These are phyloP conservation scores for Macheiramphus alcinus DNA, from an alignment of 2,113 vertebrate species.

Conservation along the genomic window DNA sequence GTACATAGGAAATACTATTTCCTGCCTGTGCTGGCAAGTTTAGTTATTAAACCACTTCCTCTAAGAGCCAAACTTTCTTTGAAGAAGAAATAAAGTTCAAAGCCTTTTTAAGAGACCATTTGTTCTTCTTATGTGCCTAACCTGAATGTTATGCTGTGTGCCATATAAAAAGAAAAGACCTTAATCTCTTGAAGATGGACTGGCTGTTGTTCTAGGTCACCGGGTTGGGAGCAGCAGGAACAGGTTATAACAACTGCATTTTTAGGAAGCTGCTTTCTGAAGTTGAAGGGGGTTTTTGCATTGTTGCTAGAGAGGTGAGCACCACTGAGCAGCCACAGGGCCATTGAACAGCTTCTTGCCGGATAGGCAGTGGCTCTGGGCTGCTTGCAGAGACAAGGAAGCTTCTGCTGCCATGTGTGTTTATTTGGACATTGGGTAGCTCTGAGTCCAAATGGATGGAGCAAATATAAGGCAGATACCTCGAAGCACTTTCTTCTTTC, in stretches of 20 bases:
- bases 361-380: not conserved
- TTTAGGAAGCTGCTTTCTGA: not conserved
- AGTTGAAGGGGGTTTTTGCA: not conserved
- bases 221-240: not conserved
- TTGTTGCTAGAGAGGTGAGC: not conserved
- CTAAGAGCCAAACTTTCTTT: conserved; percentile 42
- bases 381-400: not conserved
- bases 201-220: not conserved
- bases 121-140: conserved; percentile 56
- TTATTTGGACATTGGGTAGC: not conserved
- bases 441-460: not conserved
- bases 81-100: conserved; percentile 69
- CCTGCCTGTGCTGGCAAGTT: conserved; percentile 48
- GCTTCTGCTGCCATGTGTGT: not conserved
- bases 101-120: conserved; percentile 61
- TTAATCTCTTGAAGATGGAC: conserved; percentile 41
- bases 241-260: not conserved
- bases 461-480: not conserved
- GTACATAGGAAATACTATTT: conserved; percentile 53
- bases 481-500: not conserved
- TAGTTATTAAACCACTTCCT: conserved; percentile 65
- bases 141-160: not conserved
- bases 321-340: not conserved
- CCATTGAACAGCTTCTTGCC: not conserved
- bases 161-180: not conserved